Evolutionary conservation across 2,113 vertebrate genomes (phyloP).

Genomic region (Misgurnus mizolepis): DNA sequence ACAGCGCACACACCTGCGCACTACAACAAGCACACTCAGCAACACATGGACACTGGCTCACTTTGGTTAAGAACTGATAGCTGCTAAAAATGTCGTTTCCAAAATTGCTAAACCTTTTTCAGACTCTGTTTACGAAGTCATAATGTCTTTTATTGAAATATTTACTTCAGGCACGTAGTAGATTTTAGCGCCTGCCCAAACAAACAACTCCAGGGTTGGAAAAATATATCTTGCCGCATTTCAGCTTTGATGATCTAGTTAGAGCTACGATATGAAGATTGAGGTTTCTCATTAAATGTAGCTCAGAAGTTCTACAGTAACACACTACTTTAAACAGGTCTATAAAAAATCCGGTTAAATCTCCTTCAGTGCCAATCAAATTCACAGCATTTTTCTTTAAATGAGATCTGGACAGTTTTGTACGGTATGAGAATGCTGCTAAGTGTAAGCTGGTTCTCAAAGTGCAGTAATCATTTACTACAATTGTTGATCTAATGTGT

Average conservation of each 20-base stretch:
- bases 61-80: constrained; percentile 26
- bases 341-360: constrained; percentile 32
- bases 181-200: not conserved
- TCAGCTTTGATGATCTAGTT: constrained; percentile 1
- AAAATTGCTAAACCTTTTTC: not conserved
- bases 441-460: too few species aligned
- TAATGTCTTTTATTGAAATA: constrained; percentile 6
- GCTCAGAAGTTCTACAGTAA: constrained; percentile 5
- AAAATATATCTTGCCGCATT: constrained; percentile 5
- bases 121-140: not conserved
- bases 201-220: not conserved
- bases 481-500: not conserved
- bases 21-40: constrained; percentile 17
- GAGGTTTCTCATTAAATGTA: constrained; percentile 30
- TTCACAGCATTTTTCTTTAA: constrained; percentile 32
- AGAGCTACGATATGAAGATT: constrained; percentile 17
- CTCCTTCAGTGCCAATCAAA: constrained; percentile 62
- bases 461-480: too few species aligned
- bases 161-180: not conserved
- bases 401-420: not conserved
- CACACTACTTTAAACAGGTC: constrained; percentile 10
- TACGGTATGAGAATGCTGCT: too few species aligned
- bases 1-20: constrained; percentile 65
- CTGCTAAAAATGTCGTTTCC: constrained; percentile 19
- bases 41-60: not conserved